Evolutionary conservation across 2,888 invertebrate species (phyloP), one percentile per base, ranked within the genome.

Genomic region (Drosophila nr. fundita): DNA sequence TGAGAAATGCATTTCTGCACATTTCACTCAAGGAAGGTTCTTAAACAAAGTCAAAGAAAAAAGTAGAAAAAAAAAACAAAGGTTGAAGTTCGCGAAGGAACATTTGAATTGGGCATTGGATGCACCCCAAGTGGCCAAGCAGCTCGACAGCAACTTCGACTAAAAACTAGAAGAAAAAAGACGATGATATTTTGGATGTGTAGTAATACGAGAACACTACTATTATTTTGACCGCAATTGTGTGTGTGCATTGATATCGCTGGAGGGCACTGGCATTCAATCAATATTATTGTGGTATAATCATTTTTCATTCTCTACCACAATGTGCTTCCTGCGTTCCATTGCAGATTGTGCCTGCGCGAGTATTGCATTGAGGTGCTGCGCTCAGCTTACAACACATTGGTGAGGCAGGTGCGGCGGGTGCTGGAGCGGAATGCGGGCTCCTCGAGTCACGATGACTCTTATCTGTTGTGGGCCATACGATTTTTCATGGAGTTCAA

Each of bases 401-500:
- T 99, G 64, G 99, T 99, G 97, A 95, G 95, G 89, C 95, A 96
- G 92, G 97, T 98, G 15, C 97, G 97, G 93, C 96, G 97, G 90
- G 95, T 95, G 55, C 93, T 96, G 76, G 95, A 95, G 34, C 94
- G 95, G 70, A 94, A 95, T 6, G 94, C 95, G 80, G 94, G 94
- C 8, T 94, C 96, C 82, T 95, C 96, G 0, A 96, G 96, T 91
- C 96, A 98, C 92, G 99, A 99, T 93, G 98, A 98, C 92, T 97
- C 97, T 0, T 98, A 98, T 93, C 98, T 98, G 93, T 94, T 99
- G 75, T 99, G 98, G 98, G 96, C 97, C 10, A 94, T 99, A 83
- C 96, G 96, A 90, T 99, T 99, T 94, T 99, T 99, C 93, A 98
- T 99, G 98, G 98, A 98, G 93, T 99, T 99, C 93, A 99, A 98